Conservation (phyloP, 2,113 vertebrate genomes). For the Lutjanus erythropterus region DNA sequence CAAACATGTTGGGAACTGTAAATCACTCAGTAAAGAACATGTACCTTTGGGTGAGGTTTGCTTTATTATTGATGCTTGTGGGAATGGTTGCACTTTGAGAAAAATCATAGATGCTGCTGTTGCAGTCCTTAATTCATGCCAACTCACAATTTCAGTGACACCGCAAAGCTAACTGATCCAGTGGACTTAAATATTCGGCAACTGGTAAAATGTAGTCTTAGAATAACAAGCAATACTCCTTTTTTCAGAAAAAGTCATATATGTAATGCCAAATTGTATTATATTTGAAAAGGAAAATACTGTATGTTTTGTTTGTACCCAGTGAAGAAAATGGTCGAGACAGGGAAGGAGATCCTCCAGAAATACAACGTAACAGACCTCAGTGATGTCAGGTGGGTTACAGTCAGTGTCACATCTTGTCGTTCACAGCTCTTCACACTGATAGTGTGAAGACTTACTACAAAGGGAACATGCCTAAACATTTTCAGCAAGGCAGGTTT, state of each 20-base stretch:
- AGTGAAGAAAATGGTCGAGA: slow-evolving; percentile 93
- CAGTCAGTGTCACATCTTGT: background rate
- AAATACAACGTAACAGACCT: slow-evolving; percentile 89
- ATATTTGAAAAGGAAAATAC: background rate
- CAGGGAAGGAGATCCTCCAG: slow-evolving; percentile 90
- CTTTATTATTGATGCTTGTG: background rate
- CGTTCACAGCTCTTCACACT: background rate
- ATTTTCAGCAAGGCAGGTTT: background rate
- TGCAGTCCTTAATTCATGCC: background rate
- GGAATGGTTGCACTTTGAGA: background rate
- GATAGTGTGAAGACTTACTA: background rate
- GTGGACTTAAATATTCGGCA: background rate
- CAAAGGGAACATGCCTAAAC: background rate
- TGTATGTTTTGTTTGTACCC: slow-evolving; percentile 38
- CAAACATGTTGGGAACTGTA: slow-evolving; percentile 93
- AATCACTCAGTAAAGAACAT: slow-evolving; percentile 88
- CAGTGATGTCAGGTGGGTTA: slow-evolving; percentile 90
- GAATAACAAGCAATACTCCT: background rate
- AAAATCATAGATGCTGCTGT: background rate
- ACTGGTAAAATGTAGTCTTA: background rate
- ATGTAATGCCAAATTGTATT: background rate
- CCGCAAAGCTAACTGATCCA: background rate
- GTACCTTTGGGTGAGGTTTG: slow-evolving; percentile 86
- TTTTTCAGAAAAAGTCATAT: background rate
- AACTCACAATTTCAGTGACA: background rate